Percentiles rank a stretch among this genome's conserved stretches.
These are phyloP conservation scores for Agelas oroides DNA, from an alignment of 37 sponge, comb jelly and placozoan species.

Conservation along the genomic window DNA sequence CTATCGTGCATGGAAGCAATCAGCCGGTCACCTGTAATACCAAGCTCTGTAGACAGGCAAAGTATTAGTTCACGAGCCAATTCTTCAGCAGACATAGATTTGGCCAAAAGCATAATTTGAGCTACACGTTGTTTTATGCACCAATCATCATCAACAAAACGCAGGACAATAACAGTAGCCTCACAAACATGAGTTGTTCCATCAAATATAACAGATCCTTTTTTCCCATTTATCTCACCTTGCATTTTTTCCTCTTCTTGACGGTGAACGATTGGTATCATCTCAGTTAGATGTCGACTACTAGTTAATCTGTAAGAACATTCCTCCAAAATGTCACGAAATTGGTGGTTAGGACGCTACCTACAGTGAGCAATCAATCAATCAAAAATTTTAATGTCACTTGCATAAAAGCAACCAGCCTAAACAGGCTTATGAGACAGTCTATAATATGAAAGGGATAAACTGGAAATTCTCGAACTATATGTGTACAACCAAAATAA, in stretches of 20 bases:
- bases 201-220: conserved; percentile 21
- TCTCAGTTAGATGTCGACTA: not conserved
- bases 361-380: too few relatives aligned
- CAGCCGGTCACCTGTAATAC: not conserved
- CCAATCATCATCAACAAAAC: not conserved
- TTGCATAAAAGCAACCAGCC: too few relatives aligned
- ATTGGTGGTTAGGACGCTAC: too few relatives aligned
- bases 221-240: not conserved
- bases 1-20: conserved; percentile 19
- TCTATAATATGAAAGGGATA: too few relatives aligned
- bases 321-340: conserved; percentile 31
- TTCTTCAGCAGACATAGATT: conserved; percentile 30
- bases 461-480: too few relatives aligned
- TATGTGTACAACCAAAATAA: too few relatives aligned
- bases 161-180: conserved; percentile 5
- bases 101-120: conserved; percentile 4
- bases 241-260: conserved; percentile 10
- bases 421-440: too few relatives aligned
- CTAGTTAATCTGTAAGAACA: not conserved
- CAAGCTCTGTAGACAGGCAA: not conserved
- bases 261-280: conserved; percentile 14
- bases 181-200: conserved; percentile 30
- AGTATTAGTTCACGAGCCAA: not conserved
- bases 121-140: not conserved
- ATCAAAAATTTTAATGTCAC: too few relatives aligned